These are phyloP conservation scores for Phaonia tiefii DNA, from an alignment of 2,888 invertebrate genomes.

Conservation along the genomic window DNA sequence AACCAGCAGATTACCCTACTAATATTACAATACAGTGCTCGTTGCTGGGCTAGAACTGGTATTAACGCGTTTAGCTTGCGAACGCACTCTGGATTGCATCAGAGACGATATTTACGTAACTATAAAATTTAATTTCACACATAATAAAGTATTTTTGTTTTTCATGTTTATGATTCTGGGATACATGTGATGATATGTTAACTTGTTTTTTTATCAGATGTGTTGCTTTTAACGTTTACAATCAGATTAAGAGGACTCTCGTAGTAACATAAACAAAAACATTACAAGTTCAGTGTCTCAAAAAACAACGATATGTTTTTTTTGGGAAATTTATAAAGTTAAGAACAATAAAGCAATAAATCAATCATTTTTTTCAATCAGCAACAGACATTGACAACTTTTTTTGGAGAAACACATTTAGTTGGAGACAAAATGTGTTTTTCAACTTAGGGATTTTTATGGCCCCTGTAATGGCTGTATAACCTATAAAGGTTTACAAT, in stretches of 20 bases:
- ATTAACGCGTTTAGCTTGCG: no score
- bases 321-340: conserved; percentile 45
- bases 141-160: no score
- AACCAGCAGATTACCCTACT: no score
- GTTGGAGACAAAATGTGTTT: no score
- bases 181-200: not conserved
- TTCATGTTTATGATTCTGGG: not conserved
- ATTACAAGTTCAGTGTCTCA: conserved; percentile 6
- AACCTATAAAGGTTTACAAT: no score
- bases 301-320: not conserved
- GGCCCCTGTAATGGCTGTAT: no score
- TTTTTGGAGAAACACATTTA: conserved; percentile 30
- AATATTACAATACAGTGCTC: no score
- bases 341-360: conserved; percentile 66
- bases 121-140: no score
- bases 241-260: not conserved
- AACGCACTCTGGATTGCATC: no score
- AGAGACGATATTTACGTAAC: no score
- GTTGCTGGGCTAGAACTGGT: no score
- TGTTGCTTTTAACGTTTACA: not conserved
- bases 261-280: not conserved
- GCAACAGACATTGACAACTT: conserved; percentile 57
- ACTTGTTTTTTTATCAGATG: conserved; percentile 7
- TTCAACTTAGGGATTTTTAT: no score
- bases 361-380: conserved; percentile 55